Base-by-base conservation (phyloP, 2,888 invertebrate genomes). In the Platycheirus rosarum region DNA sequence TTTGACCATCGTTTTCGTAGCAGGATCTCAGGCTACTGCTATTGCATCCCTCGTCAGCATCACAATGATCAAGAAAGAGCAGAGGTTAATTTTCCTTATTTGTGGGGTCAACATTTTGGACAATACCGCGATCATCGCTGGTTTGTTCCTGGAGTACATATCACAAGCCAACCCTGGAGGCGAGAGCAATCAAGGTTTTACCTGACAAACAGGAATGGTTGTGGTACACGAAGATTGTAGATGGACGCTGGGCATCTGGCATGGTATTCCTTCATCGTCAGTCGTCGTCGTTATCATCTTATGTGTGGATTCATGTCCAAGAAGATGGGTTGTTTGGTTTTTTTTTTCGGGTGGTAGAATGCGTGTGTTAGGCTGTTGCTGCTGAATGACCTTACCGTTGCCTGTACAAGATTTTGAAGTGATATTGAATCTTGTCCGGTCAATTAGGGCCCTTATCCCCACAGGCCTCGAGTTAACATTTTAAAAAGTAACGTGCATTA, bases 51-150 rank as follows among this genome's bases (percentile, higher is more conserved):
- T 37, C 11, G 37, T 62, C 40, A 23, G 11, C 53, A 49, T 48
- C 46, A 44, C 7, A 44, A 49, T 44, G 70, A 76, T 51, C 78
- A 51, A 57, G 53, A 42, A 57, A 77, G 77, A 73, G 60, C 82
- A 82, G 60, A 82, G 82, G 82, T 82, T 82, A 82, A 82, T 82
- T 82, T 57, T 82, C 73, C 82, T 82, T 82, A 82, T 77, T 82
- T 71, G 63, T 77, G 82, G 82, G 82, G 82, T 82, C 76, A 82
- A 82, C 71, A 77, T 77, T 63, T 77, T 77, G 77, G 65, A 82
- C 82, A 77, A 80, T 75, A 70, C 69, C 57, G 42, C 32, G 26
- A 60, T 60, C 60, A 42, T 60, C 42, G 26, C 14, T 14, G 32
- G 13, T 23, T 18, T 23, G 14, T 23, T 20, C 37, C 16, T 40